A percentile compares a stretch with the other conserved stretches of the same genome.
Conservation (phyloP, 2,888 invertebrate species). For the Chymomyza procnemis region DNA sequence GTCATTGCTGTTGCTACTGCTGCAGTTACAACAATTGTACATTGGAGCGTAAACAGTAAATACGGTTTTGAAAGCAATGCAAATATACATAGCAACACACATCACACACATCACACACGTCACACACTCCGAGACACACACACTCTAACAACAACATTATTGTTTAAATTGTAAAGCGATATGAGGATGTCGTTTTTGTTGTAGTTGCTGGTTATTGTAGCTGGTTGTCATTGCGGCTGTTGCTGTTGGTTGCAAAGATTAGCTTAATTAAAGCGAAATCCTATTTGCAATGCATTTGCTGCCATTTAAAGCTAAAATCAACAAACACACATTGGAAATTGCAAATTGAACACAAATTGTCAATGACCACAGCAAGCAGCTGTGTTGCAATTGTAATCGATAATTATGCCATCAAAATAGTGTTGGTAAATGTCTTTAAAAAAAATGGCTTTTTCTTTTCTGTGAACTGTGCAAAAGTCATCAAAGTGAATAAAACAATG, state of each 20-base stretch:
- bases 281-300: conserved; percentile 29
- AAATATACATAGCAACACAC: conserved; percentile 9
- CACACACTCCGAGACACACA: conserved; percentile 17
- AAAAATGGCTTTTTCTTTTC: no score
- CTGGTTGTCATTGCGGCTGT: conserved; percentile 3
- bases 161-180: conserved; percentile 51
- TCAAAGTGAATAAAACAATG: no score
- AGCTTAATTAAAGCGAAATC: conserved; percentile 41
- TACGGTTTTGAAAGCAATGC: conserved; percentile 12
- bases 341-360: neutral
- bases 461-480: no score
- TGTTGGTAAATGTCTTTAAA: no score
- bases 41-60: conserved; percentile 14
- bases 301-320: conserved; percentile 16
- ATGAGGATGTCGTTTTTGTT: conserved; percentile 23
- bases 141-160: conserved; percentile 40
- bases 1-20: conserved; percentile 13
- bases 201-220: conserved; percentile 18
- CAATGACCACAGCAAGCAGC: neutral
- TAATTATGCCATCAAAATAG: no score
- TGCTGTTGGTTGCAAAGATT: conserved; percentile 19
- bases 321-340: conserved; percentile 5
- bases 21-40: conserved; percentile 16
- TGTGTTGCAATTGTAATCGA: neutral
- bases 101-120: no score